Evolutionary conservation across 2,888 invertebrate species (phyloP).

Genomic region (Achlya flavicornis): DNA sequence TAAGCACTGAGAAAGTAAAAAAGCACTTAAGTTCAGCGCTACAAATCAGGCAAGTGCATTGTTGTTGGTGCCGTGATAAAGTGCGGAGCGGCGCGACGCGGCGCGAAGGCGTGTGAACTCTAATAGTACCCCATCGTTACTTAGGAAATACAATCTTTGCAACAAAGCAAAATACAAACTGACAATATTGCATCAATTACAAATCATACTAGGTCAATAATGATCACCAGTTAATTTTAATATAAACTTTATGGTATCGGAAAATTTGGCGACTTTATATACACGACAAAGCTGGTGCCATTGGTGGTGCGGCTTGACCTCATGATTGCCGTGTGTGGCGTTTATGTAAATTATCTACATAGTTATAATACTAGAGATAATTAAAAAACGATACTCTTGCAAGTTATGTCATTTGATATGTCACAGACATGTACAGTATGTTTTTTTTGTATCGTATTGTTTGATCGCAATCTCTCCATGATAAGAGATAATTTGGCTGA

Average conservation of each 20-base stretch:
- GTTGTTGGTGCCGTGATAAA: slow-evolving; percentile 35
- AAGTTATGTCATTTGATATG: no score
- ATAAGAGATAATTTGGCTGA: no score
- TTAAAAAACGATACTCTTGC: background rate
- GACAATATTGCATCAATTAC: no score
- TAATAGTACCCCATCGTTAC: slow-evolving; percentile 33
- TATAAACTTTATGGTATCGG: background rate
- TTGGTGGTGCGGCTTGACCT: background rate
- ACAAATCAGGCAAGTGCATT: slow-evolving; percentile 25
- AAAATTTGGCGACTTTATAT: background rate
- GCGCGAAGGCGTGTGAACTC: slow-evolving; percentile 24
- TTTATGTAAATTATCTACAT: background rate
- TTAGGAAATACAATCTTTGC: slow-evolving; percentile 18
- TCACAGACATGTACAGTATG: no score
- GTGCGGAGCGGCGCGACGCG: slow-evolving; percentile 16
- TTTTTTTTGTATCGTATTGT: no score
- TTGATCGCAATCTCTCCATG: no score
- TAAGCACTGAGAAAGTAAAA: slow-evolving; percentile 22
- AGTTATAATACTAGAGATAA: background rate
- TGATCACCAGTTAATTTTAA: background rate
- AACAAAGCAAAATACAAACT: no score
- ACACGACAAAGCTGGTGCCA: background rate
- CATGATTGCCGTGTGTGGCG: background rate
- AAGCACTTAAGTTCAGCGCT: slow-evolving; percentile 27
- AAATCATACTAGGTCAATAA: background rate